Evolutionary conservation across 2,113 vertebrate genomes (phyloP), one percentile per base, ranked within the genome.

Genomic region (Pelobates fuscus): DNA sequence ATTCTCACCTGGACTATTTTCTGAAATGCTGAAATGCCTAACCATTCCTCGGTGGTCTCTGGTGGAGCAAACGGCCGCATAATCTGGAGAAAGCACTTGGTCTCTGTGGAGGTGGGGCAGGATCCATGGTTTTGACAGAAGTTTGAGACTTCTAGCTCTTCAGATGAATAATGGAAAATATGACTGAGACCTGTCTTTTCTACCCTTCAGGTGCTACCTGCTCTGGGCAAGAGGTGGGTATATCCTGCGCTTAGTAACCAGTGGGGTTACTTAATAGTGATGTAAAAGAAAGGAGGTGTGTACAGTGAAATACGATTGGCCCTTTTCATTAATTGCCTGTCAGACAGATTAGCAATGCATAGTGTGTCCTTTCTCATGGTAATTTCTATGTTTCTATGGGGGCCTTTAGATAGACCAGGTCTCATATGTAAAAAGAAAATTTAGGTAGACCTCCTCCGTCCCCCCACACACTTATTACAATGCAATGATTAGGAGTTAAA

Each of bases 1-100:
- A 49, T 5, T 44, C 86, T 88, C 88, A 98, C 97, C 97, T 78
- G 97, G 97, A 20, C 98, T 96, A 74, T 98, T 95, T 84, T 99
- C 96, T 84, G 95, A 81, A 96, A 96, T 1, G 92, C 92, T 0
- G 94, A 90, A 94, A 96, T 95, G 78, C 94, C 94, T 73, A 90
- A 68, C 67, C 87, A 83, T 80, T 94, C 88, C 80, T 89, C 92
- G 15, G 88, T 85, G 77, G 86, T 89, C 84, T 93, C 93, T 44
- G 89, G 80, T 65, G 85, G 79, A 27, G 84, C 79, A 77, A 87
- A 86, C 80, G 84, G 79, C 78, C 88, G 81, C 88, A 84, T 81
- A 92, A 82, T 84, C 79, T 87, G 73, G 81, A 85, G 32, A 84
- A 81, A 26, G 86, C 86, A 81, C 88, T 86, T 83, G 86, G 83